Percentiles rank a stretch among this genome's conserved stretches.
These are phyloP conservation scores for Gallinago undulata DNA, from an alignment of 2,113 vertebrate species.

Conservation along the genomic window DNA sequence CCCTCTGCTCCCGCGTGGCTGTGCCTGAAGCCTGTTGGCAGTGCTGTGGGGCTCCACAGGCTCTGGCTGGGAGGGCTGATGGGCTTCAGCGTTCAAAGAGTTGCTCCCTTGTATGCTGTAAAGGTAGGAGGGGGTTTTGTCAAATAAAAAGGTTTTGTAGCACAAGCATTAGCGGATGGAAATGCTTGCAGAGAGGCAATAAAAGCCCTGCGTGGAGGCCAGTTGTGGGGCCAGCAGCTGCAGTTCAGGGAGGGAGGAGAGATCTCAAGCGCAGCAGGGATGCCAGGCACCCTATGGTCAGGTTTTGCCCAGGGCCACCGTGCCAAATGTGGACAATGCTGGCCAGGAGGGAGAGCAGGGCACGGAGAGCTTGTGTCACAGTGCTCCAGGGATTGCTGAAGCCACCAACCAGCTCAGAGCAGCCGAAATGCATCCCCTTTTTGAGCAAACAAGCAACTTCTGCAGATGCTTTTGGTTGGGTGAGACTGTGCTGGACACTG, in stretches of 20 bases:
- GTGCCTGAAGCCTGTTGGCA: background rate
- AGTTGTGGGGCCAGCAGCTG: background rate
- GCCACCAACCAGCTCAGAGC: background rate
- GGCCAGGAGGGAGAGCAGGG: background rate
- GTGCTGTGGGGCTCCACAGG: fast-evolving
- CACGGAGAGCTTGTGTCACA: background rate
- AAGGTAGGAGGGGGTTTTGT: background rate
- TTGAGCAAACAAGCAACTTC: background rate
- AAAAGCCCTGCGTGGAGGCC: background rate
- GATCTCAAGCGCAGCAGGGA: fast-evolving
- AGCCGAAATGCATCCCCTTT: fast-evolving
- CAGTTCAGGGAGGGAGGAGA: background rate
- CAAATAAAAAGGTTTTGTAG: background rate
- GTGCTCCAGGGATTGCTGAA: background rate
- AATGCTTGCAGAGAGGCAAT: background rate
- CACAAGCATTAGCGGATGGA: background rate
- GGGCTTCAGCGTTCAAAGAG: background rate
- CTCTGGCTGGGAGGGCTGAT: background rate
- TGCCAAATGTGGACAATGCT: background rate
- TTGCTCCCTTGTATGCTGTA: background rate
- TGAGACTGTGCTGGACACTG: background rate
- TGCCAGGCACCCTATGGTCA: background rate
- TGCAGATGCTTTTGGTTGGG: background rate
- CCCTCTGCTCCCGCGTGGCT: background rate
- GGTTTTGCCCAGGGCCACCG: background rate